Base-by-base conservation (phyloP, 1,140 invertebrate species). In the Eurytemora carolleeae region DNA sequence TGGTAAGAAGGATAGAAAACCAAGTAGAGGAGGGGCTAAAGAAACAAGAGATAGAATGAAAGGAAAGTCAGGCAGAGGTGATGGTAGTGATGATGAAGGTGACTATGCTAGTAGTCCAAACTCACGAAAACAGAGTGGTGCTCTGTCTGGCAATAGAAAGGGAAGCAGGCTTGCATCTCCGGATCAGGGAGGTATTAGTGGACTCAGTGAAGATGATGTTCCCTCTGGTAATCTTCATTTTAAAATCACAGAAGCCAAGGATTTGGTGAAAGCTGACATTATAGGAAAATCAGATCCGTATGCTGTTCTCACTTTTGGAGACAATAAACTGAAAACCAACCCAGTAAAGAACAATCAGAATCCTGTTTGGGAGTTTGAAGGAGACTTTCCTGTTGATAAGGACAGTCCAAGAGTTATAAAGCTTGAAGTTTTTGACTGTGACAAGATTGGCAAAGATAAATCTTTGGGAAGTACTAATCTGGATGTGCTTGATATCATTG, bases 361-460 rank as follows among this genome's bases (percentile, higher is more conserved):
- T 76, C 92, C 92, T 17, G 84, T 87, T 67, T 97, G 92, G 92
- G 86, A 92, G 70, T 91, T 75, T 72, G 86, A 85, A 82, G 92
- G 87, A 69, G 87, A 92, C 52, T 63, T 61, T 19, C 59, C 57
- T 16, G 57, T 61, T 44, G 64, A 67, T 57, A 65, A 7, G n/a
- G 31, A 44, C 31, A 44, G 31, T 44, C 31, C 31, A 12, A 44
- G n/a, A 44, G 31, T 44, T 44, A 44, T 44, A 7, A 12, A 7
- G 7, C n/a, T 44, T 7, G 31, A 44, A 44, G 31, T 44, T 7
- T 44, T 44, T 44, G 31, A 44, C 31, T 12, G n/a, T 12, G 31
- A 44, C n/a, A 44, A 12, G 31, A 44, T 44, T 44, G 31, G 31
- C 31, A 44, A 44, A 44, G 31, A 44, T 44, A 44, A 44, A 44